A percentile compares a stretch with the other conserved stretches of the same genome.
These are phyloP conservation scores for Aselliscus stoliczkanus DNA, from an alignment of 2,797 vertebrate species.

Conservation along the genomic window DNA sequence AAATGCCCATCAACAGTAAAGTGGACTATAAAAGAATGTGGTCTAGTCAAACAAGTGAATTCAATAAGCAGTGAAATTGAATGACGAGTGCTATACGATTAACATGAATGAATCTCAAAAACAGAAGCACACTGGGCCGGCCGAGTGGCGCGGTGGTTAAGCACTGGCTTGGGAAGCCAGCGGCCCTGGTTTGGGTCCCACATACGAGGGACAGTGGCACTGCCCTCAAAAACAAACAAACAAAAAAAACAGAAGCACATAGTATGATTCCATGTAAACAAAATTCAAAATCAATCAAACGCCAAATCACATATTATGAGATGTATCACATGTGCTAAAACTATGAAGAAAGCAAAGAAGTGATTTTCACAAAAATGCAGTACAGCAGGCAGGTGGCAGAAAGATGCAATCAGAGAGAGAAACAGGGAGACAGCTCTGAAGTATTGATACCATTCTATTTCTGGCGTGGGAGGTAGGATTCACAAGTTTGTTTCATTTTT, in stretches of 20 bases:
- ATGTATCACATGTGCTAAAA: not conserved
- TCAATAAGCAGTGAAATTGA: not conserved
- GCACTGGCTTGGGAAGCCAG: too few species aligned
- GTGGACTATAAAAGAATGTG: not conserved
- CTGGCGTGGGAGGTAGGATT: not conserved
- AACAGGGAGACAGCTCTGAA: not conserved
- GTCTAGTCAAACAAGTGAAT: not conserved
- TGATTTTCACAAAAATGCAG: not conserved
- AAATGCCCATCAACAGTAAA: not conserved
- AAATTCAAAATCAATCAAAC: slow-evolving; percentile 30
- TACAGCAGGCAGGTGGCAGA: not conserved
- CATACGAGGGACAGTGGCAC: too few species aligned
- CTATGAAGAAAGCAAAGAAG: not conserved
- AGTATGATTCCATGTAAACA: not conserved
- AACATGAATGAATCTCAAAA: not conserved
- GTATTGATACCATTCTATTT: not conserved
- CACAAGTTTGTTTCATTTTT: not conserved
- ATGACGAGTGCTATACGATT: not conserved
- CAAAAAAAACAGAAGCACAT: not conserved
- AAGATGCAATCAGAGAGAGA: not conserved
- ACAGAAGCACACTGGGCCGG: not conserved
- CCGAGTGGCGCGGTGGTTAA: too few species aligned
- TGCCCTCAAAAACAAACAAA: too few species aligned
- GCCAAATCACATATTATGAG: not conserved
- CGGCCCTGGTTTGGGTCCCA: too few species aligned